Base-by-base conservation (phyloP, 2,888 invertebrate genomes). In the Leptopterna dolabrata region DNA sequence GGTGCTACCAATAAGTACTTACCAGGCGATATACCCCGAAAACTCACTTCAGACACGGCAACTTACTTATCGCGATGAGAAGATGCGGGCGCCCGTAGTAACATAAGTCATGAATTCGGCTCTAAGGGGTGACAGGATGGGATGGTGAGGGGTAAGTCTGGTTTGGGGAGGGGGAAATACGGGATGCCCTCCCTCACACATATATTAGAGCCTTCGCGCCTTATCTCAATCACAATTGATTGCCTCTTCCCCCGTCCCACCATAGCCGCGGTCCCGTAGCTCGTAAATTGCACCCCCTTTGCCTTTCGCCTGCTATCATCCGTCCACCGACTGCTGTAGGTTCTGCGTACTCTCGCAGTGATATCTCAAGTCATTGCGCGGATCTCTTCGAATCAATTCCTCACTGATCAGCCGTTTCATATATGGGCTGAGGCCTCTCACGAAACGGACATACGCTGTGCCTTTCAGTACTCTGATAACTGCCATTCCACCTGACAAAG, bases 181-280 rank as follows among this genome's bases (percentile, higher is more conserved):
- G 76, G 24, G 30, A 27, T n/a, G 16, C n/a, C 41, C 36, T 13
- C 19, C 30, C n/a, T 24, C 78, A n/a, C 81, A 51, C 81, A 36
- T 81, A 81, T 36, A 81, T 81, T 81, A 83, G 70, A 63, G 70
- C 41, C 83, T 83, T 83, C 83, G 24, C 45, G 73, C 29, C 85
- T 85, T 85, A 85, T 85, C 85, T 85, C 85, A 76, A 85, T 85
- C 85, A 45, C 19, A 85, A 85, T 85, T 85, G 85, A 85, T 85
- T 83, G 83, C 83, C 83, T 70, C 83, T 24, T 14, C 78, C 78
- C 41, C 30, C 81, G 19, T 81, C 29, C 30, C 55, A 7, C 27
- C 1, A 19, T 11, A 16, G 6, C 14, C 30, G 16, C 11, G 3
- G 36, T 45, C 45, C 27, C 45, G 78, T 45, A 19, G 63, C 63